A percentile compares a stretch with the other conserved stretches of the same genome.
These are phyloP conservation scores for Danio albolineatus DNA, from an alignment of 2,797 vertebrate species.

Conservation along the genomic window DNA sequence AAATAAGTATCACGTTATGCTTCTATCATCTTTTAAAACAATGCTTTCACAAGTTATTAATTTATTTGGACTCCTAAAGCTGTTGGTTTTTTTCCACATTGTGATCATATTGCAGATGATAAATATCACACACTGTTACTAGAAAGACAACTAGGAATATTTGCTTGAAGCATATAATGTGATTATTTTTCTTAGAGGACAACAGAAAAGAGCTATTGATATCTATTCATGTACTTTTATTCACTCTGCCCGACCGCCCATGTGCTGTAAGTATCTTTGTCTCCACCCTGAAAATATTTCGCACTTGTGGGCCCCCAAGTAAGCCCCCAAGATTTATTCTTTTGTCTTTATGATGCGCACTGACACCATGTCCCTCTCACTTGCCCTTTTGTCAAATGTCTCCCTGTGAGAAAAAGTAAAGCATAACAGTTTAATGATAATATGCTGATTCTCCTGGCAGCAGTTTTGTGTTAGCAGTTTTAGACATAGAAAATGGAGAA, in stretches of 20 bases:
- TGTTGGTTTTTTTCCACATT: too few species aligned
- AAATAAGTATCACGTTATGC: too few species aligned
- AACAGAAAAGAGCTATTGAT: neutral
- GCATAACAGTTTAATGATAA: neutral
- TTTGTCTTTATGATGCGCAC: neutral
- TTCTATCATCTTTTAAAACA: too few species aligned
- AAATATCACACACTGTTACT: too few species aligned
- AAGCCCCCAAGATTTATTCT: neutral
- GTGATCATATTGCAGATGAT: too few species aligned
- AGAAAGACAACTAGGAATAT: too few species aligned
- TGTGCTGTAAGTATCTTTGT: neutral
- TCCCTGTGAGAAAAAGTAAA: neutral
- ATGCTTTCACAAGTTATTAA: too few species aligned
- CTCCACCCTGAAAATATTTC: neutral
- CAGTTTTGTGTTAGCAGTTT: neutral
- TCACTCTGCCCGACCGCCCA: slow-evolving; percentile 3
- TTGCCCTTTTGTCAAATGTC: neutral
- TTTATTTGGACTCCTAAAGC: too few species aligned
- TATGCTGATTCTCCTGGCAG: neutral
- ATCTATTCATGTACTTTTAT: neutral
- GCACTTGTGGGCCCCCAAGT: slow-evolving; percentile 1
- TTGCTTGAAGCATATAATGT: neutral
- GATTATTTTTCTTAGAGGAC: slow-evolving; percentile 13
- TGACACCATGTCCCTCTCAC: neutral
- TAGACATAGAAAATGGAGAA: too few species aligned